Base-by-base conservation (phyloP, 2,113 vertebrate species). In the Triplophysa rosa region DNA sequence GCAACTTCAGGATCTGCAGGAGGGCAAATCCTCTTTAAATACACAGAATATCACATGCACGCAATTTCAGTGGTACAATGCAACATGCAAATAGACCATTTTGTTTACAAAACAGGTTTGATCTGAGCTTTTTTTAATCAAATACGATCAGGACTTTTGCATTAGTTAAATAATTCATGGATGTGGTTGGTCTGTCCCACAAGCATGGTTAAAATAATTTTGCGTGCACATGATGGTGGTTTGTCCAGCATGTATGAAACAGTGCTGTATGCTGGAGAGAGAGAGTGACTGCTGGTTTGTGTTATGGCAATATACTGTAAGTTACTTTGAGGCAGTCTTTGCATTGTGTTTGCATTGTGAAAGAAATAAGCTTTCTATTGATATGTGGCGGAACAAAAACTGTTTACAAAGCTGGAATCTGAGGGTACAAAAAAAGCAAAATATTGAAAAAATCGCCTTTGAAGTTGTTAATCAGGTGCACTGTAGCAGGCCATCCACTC, bases 1-100 rank as follows among this genome's bases (percentile, higher is more conserved):
- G 82, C 78, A 83, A 83, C 71, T 62, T 69, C 19, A 67, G 37
- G 68, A 66, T 62, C 74, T 58, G 58, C 37, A 59, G 61, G 33
- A 75, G 16, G 26, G 67, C 64, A 45, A 78, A 73, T 82, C 68
- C 62, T 65, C 59, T 21, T 63, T n/a, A 21, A 63, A 76, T 16
- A 76, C 23, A 52, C 59, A 62, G 14, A 33, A 4, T 29, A 56
- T 62, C 21, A 54, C 67, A 70, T 6, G 11, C 10, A 17, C 45
- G 16, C 8, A 68, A 29, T 6, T 58, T 26, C 29, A 73, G 9
- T 17, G 47, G 37, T 45, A 72, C 45, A 52, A 4, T 54, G 17
- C 52, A 56, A 67, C 13, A 26, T 58, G 40, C 12, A 69, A 68
- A 78, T 24, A 59, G 40, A 68, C 52, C 23, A 21, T 33, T 11